Base-by-base conservation (phyloP, 1,140 invertebrate genomes). In the Nilaparvata lugens region DNA sequence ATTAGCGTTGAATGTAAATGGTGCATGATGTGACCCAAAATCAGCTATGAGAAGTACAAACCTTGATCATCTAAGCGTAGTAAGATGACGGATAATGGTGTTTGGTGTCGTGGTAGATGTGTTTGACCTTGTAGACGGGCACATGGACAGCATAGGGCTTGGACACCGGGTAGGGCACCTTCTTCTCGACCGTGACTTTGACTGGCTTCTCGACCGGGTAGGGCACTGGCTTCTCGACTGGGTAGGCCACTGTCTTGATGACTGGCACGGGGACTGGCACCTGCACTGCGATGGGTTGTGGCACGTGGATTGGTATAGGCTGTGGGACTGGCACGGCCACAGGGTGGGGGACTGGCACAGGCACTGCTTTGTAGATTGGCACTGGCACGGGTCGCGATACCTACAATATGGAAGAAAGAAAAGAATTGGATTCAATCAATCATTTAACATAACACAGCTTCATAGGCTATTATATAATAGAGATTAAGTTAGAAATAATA, bases 201-300 rank as follows among this genome's bases (percentile, higher is more conserved):
- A 66, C 67, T 9, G 68, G 68, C 43, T 67, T 69, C 28, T 68
- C 65, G 0, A 69, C 67, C 0, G 65, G 62, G 56, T 68, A 68
- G 1, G 68, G 68, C 40, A 68, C 66, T 2, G 64, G 66, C 61
- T 69, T 69, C 45, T 69, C 68, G 7, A 69, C 65, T 0, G 66
- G 63, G 7, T 66, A 65, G 1, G 67, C 61, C 0, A 69, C 65
- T 0, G 61, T 64, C 59, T 64, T 67, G 23, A 68, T 56, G 18
- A 67, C 62, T 5, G 61, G 66, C 18, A 67, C 64, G 2, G 66
- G 64, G 0, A 65, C 61, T 2, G 56, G 56, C 4, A 67, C 63
- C 28, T 59, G 62, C 1, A 63, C 62, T 0, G 64, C 52, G 16
- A 67, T 60, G 19, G 66, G 62, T 4, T 63, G 62, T 18, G 66